A percentile compares a stretch with the other conserved stretches of the same genome.
These are phyloP conservation scores for Hermaeophaga mercurialis DNA, from an alignment of 2,888 invertebrate genomes.

Conservation along the genomic window DNA sequence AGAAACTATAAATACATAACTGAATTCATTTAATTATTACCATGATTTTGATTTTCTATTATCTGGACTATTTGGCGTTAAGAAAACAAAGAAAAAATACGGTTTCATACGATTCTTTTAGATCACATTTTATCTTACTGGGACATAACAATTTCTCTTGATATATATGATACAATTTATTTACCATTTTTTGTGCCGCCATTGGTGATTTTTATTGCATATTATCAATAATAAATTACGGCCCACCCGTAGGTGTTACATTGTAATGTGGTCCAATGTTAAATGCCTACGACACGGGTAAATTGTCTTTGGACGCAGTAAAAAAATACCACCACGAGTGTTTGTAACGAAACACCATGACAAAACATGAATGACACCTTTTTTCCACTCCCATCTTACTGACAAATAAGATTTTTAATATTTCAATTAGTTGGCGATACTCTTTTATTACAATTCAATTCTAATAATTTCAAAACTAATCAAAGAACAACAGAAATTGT, in stretches of 20 bases:
- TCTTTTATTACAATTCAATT: too few relatives aligned
- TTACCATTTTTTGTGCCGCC: not conserved
- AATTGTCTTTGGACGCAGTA: conserved; percentile 6
- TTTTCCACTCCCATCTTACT: conserved; percentile 7
- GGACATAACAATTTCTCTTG: too few relatives aligned
- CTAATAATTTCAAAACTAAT: too few relatives aligned
- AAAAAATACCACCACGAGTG: conserved; percentile 1
- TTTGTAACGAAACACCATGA: conserved; percentile 11
- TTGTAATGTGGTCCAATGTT: conserved; percentile 27
- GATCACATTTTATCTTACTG: too few relatives aligned
- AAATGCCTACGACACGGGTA: conserved; percentile 20
- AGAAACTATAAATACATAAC: too few relatives aligned
- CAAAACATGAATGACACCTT: conserved; percentile 9
- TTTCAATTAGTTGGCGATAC: conserved; percentile 4
- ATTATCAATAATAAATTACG: conserved; percentile 28
- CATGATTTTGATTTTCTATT: too few relatives aligned
- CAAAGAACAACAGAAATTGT: too few relatives aligned
- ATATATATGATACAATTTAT: too few relatives aligned
- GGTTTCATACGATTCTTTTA: too few relatives aligned
- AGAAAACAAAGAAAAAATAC: too few relatives aligned
- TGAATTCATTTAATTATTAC: too few relatives aligned
- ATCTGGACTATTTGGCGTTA: too few relatives aligned
- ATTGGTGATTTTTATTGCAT: conserved; percentile 25
- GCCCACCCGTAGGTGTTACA: conserved; percentile 27
- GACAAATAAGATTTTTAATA: not conserved